Percentiles rank a stretch among this genome's conserved stretches.
Evolutionary conservation across 2,113 vertebrate species (phyloP).

Genomic region (Pogonocichla stellata): DNA sequence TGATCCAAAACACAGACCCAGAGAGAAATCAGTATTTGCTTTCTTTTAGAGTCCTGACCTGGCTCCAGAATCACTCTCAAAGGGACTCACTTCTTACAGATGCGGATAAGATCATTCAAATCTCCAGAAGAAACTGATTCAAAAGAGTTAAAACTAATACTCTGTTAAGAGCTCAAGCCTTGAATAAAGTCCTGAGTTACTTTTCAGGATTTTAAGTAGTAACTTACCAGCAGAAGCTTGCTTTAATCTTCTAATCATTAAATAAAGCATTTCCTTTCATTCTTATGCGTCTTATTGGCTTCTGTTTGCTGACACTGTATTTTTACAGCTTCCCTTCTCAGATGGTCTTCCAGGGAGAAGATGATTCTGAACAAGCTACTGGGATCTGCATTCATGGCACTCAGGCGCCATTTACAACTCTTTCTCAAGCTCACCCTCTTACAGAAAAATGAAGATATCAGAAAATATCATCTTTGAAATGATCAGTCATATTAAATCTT

Average conservation of each 20-base stretch:
- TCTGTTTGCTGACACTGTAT: not conserved
- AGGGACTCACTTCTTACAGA: not conserved
- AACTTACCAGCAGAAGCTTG: not conserved
- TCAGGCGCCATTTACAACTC: not conserved
- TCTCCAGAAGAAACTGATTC: not conserved
- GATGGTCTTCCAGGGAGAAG: not conserved
- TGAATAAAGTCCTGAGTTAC: not conserved
- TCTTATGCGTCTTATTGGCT: not conserved
- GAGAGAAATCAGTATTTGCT: not conserved
- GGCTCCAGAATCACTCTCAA: not conserved
- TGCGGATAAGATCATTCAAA: not conserved
- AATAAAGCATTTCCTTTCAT: not conserved
- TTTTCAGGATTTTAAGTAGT: not conserved
- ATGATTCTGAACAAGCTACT: not conserved
- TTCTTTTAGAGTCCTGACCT: not conserved
- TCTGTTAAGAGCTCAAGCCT: not conserved
- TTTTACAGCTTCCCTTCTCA: not conserved
- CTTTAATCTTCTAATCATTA: not conserved
- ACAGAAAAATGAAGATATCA: not conserved
- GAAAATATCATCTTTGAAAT: not conserved
- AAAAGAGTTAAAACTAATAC: not conserved
- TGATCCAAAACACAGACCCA: not conserved
- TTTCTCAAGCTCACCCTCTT: not conserved
- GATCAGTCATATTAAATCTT: conserved; percentile 35
- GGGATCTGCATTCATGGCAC: not conserved